Evolutionary conservation across 2,888 invertebrate genomes (phyloP).

Genomic region (Papilio gigon): DNA sequence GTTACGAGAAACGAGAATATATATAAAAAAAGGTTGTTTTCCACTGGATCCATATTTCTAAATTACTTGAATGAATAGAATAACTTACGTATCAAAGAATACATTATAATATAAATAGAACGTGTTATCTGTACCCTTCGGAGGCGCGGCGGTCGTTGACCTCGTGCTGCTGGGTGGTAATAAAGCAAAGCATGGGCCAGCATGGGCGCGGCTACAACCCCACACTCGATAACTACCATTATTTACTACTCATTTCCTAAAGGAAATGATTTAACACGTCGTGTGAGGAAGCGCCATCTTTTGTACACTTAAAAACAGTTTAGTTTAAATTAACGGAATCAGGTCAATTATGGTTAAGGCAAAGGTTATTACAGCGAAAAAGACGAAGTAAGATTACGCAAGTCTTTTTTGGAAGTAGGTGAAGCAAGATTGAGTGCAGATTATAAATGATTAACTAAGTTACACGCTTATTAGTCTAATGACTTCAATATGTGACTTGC

Average conservation of each 20-base stretch:
- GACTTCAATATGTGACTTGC: no score
- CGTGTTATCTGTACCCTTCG: slow-evolving; percentile 48
- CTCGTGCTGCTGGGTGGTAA: slow-evolving; percentile 46
- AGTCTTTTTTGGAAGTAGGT: no score
- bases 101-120: neutral
- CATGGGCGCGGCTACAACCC: slow-evolving; percentile 38
- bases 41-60: neutral
- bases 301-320: neutral
- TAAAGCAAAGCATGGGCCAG: slow-evolving; percentile 37
- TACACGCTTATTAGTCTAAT: no score
- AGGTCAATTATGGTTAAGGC: neutral
- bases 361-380: neutral
- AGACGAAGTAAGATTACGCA: neutral
- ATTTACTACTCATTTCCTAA: slow-evolving; percentile 36
- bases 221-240: slow-evolving; percentile 29
- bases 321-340: neutral
- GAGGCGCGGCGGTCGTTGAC: slow-evolving; percentile 70
- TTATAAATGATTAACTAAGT: no score
- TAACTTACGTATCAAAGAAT: neutral
- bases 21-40: neutral
- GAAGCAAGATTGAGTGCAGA: no score
- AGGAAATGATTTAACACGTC: slow-evolving; percentile 26
- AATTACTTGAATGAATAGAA: neutral
- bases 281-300: neutral
- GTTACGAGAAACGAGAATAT: neutral